Conservation (phyloP, 2,888 invertebrate genomes). For the Chloroclysta siterata region DNA sequence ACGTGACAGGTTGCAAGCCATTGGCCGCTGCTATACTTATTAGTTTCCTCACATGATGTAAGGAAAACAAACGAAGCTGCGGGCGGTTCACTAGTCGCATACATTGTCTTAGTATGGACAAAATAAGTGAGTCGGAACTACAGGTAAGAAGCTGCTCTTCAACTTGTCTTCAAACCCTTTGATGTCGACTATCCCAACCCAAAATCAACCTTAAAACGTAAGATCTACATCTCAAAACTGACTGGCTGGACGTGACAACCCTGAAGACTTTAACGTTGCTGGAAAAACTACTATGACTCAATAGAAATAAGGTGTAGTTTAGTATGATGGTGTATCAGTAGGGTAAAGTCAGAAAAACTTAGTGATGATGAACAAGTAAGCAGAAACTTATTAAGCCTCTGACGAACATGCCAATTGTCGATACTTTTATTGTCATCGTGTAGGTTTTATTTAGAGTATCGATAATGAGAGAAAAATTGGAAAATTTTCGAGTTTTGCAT, state of each 20-base stretch:
- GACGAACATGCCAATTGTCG: slow-evolving; percentile 74
- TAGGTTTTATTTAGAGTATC: slow-evolving; percentile 39
- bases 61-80: background rate
- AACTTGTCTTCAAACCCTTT: slow-evolving; percentile 59
- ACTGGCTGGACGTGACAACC: slow-evolving; percentile 15
- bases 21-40: too few relatives aligned
- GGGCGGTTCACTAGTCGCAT: slow-evolving; percentile 68
- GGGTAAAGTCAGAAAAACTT: slow-evolving; percentile 56
- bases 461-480: slow-evolving; percentile 37
- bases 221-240: slow-evolving; percentile 34
- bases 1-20: too few relatives aligned
- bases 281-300: slow-evolving; percentile 26
- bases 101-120: slow-evolving; percentile 78
- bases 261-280: slow-evolving; percentile 1
- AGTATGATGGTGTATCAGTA: background rate
- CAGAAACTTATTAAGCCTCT: slow-evolving; percentile 76
- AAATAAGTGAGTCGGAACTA: slow-evolving; percentile 77
- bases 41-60: background rate
- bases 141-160: slow-evolving; percentile 66
- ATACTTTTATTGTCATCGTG: slow-evolving; percentile 58
- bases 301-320: slow-evolving; percentile 31
- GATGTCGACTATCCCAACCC: slow-evolving; percentile 46
- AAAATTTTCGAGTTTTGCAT: slow-evolving; percentile 31
- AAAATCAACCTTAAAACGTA: slow-evolving; percentile 41
- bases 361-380: slow-evolving; percentile 75